Base-by-base conservation (phyloP, 92 coral and sea anemone genomes). In the Heteractis magnifica region DNA sequence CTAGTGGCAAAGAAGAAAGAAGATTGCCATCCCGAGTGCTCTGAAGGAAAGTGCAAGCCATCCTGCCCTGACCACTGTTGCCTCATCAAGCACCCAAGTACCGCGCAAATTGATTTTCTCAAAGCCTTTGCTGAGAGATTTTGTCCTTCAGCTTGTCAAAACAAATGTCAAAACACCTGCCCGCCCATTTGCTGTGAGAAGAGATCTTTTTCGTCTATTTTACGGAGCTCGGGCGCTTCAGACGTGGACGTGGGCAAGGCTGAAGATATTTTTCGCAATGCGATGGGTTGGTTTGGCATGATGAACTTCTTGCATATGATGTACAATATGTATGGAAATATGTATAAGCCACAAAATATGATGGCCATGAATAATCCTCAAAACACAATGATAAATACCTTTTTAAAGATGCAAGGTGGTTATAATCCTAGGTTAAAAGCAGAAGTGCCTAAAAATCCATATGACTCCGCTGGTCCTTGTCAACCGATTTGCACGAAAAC, bases 241-340 rank as follows among this genome's bases (percentile, higher is more conserved):
- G 60, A 77, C 8, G 88, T 85, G 4, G 88, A 85, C 59, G 53
- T 85, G 26, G 68, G 49, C 10, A 86, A 86, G 65, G 75, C 83
- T n/a, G 86, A 87, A 49, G 88, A 86, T 34, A 71, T 84, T 8
- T 89, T 91, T 26, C 72, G 81, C 26, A 94, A 89, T 52, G 90
- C 92, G 13, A 91, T 89, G 93, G 92, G 94, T 52, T 94, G 94
- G 98, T 89, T 91, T 34, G 91, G 89, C 3, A 87, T 94, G 98
- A 91, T 94, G 93, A 94, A 94, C 80, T 89, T 94, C 75, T 81
- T 94, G 55, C 86, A 91, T 79, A 91, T 89, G 91, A 85, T 94
- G 93, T 91, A 91, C 83, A 82, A 70, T 21, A 87, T 88, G 89
- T 90, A 88, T 65, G 92, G 90, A 0, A 79, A 87, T 18, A 77